phyloP scores from a whole-genome alignment of 1,140 invertebrate genomes.

The Polypedilum pembai region DNA sequence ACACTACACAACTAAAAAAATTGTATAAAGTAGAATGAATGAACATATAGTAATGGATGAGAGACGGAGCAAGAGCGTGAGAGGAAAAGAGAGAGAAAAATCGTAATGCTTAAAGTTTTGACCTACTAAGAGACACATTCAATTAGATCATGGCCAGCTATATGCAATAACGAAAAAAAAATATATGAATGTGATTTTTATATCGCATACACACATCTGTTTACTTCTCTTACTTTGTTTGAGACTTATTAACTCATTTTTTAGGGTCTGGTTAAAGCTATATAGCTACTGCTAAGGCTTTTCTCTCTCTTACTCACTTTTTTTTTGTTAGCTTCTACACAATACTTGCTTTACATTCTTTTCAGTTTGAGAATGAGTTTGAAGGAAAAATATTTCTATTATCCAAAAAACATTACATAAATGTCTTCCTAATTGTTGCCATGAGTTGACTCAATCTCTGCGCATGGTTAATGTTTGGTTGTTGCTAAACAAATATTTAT shows the following conservation, averaged over 20 bases:
- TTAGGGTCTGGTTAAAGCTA: background rate
- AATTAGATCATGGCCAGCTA: slow-evolving; percentile 22
- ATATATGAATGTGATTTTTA: slow-evolving; percentile 27
- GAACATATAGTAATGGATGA: slow-evolving; percentile 23
- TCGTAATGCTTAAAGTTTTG: slow-evolving; percentile 24
- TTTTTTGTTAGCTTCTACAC: background rate
- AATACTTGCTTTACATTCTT: background rate
- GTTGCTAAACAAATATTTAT: too few relatives aligned
- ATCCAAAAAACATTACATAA: too few relatives aligned
- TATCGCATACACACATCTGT: background rate
- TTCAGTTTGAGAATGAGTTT: background rate
- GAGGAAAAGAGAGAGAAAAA: background rate
- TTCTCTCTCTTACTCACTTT: background rate
- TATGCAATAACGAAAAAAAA: slow-evolving; percentile 26
- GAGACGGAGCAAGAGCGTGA: background rate
- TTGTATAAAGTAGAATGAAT: background rate
- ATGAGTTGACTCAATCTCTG: too few relatives aligned
- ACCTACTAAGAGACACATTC: slow-evolving; percentile 20
- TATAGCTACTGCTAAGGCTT: background rate
- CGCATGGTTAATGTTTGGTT: too few relatives aligned
- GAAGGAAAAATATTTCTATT: background rate
- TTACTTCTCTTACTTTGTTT: background rate
- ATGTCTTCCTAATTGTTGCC: too few relatives aligned
- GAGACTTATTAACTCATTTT: background rate
- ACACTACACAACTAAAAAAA: background rate